Percentiles rank a stretch among this genome's conserved stretches.
These are phyloP conservation scores for Chaetops frenatus DNA, from an alignment of 2,113 vertebrate genomes.

Conservation along the genomic window DNA sequence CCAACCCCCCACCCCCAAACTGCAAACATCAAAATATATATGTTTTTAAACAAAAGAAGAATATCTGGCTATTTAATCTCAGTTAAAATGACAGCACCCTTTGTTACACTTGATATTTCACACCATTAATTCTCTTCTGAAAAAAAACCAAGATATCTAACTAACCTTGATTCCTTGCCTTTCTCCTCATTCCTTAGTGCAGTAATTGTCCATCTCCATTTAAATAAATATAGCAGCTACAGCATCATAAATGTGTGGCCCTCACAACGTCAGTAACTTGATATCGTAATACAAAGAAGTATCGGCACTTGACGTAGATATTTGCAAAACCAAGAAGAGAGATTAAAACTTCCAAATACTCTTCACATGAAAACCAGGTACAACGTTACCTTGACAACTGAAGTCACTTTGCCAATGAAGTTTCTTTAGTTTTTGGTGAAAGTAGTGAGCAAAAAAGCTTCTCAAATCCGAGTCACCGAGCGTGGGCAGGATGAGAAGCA, in stretches of 20 bases:
- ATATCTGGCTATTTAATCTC: conserved; percentile 67
- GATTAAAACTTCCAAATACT: conserved; percentile 60
- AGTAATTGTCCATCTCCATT: conserved; percentile 83
- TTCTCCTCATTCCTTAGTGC: conserved; percentile 83
- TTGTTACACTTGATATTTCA: conserved; percentile 67
- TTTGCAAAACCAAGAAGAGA: conserved; percentile 63
- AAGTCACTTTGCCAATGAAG: neutral
- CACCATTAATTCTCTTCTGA: conserved; percentile 53
- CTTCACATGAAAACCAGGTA: conserved; percentile 67
- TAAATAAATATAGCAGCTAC: conserved; percentile 87
- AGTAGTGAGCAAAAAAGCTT: conserved; percentile 16
- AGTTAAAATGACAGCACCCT: conserved; percentile 71
- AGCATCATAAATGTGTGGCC: conserved; percentile 64
- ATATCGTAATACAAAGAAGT: conserved; percentile 57
- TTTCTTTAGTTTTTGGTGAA: conserved; percentile 10
- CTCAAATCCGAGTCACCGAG: neutral
- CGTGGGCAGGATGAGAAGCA: neutral
- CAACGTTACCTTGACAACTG: neutral
- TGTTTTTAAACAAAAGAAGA: conserved; percentile 69
- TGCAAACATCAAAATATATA: conserved; percentile 65
- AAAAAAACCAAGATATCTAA: conserved; percentile 11
- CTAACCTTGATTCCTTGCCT: conserved; percentile 73
- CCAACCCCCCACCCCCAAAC: conserved; percentile 32
- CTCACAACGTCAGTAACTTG: conserved; percentile 67
- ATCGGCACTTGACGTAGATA: conserved; percentile 69